Evolutionary conservation across 2,888 invertebrate genomes (phyloP), one percentile per base, ranked within the genome.

Genomic region (Cactoblastis cactorum): DNA sequence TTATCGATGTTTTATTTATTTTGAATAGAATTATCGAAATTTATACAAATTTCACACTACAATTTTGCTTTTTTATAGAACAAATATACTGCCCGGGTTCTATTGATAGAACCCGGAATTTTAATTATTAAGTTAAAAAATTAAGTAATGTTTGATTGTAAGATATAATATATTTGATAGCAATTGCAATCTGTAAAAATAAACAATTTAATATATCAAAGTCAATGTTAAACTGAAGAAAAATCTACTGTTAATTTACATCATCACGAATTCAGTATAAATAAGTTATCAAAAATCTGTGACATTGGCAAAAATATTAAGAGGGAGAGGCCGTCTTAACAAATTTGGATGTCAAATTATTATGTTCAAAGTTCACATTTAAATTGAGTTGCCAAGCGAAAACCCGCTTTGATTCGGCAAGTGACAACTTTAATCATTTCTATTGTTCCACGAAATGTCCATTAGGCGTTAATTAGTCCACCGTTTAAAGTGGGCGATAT

Each of bases 381-480:
- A 19, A 46, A 46, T 46, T 46, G 14, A 46, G 35, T 47, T 35
- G 15, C 15, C 4, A 28, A 46, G 18, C 12, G 46, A 46, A 46
- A 47, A 47, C 22, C 46, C 46, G 15, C 15, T 28, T 17, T 28
- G 43, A 47, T 47, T 47, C 46, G 46, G 35, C 9, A 47, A 47
- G 46, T 47, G 46, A 48, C 48, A 52, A 35, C 43, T 52, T 45
- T 35, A 52, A 38, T 48, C 48, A 38, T 39, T 48, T 32, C 48
- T 39, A 48, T 48, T 48, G 38, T 48, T 48, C 38, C 38, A 48
- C 28, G 39, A 39, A 48, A 48, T 48, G 48, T 39, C 37, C 38
- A 48, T 48, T 48, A 48, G n/a, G 17, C 24, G 52, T 41, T 33
- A 43, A 52, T 43, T 46, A 43, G 28, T 35, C 24, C 48, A 17